Base-by-base conservation (phyloP, 2,113 vertebrate species). In the Ahaetulla prasina region DNA sequence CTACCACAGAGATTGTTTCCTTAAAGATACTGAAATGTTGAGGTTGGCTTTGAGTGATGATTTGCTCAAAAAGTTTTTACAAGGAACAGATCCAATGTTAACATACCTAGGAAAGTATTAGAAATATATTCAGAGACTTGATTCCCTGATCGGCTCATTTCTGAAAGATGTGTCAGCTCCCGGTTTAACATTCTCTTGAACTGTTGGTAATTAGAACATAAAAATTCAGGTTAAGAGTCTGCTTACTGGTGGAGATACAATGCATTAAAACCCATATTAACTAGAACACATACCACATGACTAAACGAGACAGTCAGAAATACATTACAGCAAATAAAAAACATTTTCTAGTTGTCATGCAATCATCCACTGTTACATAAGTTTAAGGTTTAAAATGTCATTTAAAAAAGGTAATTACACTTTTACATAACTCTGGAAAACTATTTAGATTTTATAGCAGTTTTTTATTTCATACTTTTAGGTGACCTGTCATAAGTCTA, bases 171-270 rank as follows among this genome's bases (percentile, higher is more conserved):
- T 68, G 98, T 99, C 95, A 99, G 98, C 96, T 99, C 99, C 95
- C 99, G 98, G 96, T 98, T 99, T 97, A 99, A 97, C 99, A 99
- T 99, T 98, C 99, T 99, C 97, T 99, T 99, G 98, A 99, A 99
- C 99, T 99, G 97, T 92, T 52, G 39, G 95, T 91, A 55, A 88
- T 91, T 10, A 95, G 92, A 1, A 94, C 92, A 95, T 85, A 87
- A 93, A 39, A 95, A 0, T 27, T 20, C 94, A n/a, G 92, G 63
- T 94, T 22, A 25, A 94, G 16, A 94, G 14, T 68, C 0, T 93
- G 57, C 23, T 39, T 52, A 43, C 25, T 22, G 8, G 43, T 55
- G 14, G 18, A 85, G 92, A n/a, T 11, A 91, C n/a, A 39, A 45
- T 93, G 86, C 8, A n/a, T 89, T 1, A 20, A 52, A 14, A 0